Percentiles rank a stretch among this genome's conserved stretches.
These are phyloP conservation scores for Brachyptera risi DNA, from an alignment of 2,888 invertebrate species.

Conservation along the genomic window DNA sequence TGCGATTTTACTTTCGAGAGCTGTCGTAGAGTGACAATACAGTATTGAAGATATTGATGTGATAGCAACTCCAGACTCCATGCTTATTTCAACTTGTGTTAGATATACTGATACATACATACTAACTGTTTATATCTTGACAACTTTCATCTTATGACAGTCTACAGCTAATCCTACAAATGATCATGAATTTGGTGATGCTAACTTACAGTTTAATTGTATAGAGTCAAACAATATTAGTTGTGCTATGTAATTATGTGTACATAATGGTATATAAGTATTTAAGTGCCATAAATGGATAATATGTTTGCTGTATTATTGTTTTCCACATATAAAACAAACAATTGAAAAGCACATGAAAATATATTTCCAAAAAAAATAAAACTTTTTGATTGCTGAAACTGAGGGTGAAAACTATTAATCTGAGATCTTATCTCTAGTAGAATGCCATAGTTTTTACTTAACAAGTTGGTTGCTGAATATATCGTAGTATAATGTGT, in stretches of 20 bases:
- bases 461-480: neutral
- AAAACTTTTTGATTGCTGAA: neutral
- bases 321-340: constrained; percentile 29
- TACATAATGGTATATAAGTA: constrained; percentile 37
- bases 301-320: constrained; percentile 35
- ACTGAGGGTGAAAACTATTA: too few relatives aligned
- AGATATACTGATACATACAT: neutral
- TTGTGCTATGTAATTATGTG: constrained; percentile 36
- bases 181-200: constrained; percentile 21
- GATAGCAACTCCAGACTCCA: constrained; percentile 29
- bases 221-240: constrained; percentile 29
- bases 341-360: constrained; percentile 18
- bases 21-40: constrained; percentile 28
- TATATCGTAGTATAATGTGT: neutral
- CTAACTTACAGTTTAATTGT: constrained; percentile 26
- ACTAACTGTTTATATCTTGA: neutral
- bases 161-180: constrained; percentile 3
- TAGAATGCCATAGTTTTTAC: neutral
- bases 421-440: neutral
- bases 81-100: neutral
- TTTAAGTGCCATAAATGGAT: constrained; percentile 37
- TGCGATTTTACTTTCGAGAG: constrained; percentile 14
- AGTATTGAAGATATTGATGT: constrained; percentile 26
- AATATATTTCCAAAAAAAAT: neutral
- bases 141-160: constrained; percentile 9